phyloP scores from a whole-genome alignment of 2,888 invertebrate genomes.

The Glyphotaelius pellucidus region DNA sequence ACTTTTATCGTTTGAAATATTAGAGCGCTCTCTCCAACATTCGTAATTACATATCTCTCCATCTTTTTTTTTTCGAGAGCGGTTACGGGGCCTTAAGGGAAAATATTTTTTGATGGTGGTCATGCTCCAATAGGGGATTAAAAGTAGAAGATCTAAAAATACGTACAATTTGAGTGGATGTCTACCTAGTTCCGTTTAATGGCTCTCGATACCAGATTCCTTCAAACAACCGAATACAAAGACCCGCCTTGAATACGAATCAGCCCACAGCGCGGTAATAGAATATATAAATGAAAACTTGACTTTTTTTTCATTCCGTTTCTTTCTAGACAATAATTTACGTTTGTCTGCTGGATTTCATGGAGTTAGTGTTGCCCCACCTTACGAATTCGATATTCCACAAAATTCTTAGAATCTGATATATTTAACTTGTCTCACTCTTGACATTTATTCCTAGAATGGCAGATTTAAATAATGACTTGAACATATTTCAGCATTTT shows the following conservation, averaged over 20 bases:
- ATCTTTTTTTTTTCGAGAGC: no score
- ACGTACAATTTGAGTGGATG: not conserved
- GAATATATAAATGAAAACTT: slow-evolving; percentile 49
- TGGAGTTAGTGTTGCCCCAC: not conserved
- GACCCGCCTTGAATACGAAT: slow-evolving; percentile 35
- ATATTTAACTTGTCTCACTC: slow-evolving; percentile 14
- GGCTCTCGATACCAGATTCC: slow-evolving; percentile 52
- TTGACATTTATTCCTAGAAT: slow-evolving; percentile 9
- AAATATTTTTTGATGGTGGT: not conserved
- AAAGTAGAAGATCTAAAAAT: not conserved
- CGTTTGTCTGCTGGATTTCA: slow-evolving; percentile 45
- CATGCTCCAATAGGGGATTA: not conserved
- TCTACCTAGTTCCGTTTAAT: slow-evolving; percentile 6
- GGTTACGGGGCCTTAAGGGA: not conserved
- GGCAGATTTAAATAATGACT: not conserved
- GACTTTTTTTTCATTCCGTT: slow-evolving; percentile 41
- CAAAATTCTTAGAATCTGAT: not conserved
- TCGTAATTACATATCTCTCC: no score
- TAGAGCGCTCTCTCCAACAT: no score
- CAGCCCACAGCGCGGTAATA: slow-evolving; percentile 31
- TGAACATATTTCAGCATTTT: not conserved
- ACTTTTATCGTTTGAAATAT: no score
- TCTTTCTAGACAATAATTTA: slow-evolving; percentile 55
- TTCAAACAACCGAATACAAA: slow-evolving; percentile 45
- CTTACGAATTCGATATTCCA: slow-evolving; percentile 6